phyloP scores from a whole-genome alignment of 2,113 vertebrate species.

The Eira barbara region DNA sequence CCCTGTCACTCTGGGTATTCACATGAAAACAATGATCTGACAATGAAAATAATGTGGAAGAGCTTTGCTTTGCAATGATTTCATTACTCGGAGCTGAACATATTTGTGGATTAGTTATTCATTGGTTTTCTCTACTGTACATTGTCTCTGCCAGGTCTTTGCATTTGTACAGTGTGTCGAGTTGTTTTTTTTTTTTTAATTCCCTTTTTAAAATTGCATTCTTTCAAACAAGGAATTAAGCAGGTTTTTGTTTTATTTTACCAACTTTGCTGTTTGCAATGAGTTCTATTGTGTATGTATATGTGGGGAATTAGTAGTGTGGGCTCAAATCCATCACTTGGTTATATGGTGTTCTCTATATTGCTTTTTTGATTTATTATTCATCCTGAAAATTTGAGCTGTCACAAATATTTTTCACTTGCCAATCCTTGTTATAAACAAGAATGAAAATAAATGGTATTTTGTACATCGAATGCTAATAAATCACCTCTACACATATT shows the following conservation, averaged over 20 bases:
- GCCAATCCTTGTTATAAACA: background rate
- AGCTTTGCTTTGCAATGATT: background rate
- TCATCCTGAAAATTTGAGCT: background rate
- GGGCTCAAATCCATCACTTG: background rate
- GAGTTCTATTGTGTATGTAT: background rate
- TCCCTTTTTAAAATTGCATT: background rate
- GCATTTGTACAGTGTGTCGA: background rate
- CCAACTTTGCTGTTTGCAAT: background rate
- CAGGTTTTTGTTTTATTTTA: background rate
- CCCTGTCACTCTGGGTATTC: background rate
- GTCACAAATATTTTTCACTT: background rate
- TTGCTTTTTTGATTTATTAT: background rate
- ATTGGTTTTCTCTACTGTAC: background rate
- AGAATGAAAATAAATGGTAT: background rate
- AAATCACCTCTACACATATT: background rate
- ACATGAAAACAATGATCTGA: too few species aligned
- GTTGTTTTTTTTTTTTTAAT: background rate
- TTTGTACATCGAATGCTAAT: background rate
- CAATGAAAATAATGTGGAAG: background rate
- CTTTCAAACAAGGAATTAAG: background rate
- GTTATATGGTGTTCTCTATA: background rate
- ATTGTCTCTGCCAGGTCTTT: background rate
- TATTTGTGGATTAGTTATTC: background rate
- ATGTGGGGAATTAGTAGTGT: background rate
- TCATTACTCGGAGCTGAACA: background rate